phyloP scores from a whole-genome alignment of 2,113 vertebrate species.

The Epinephelus fuscoguttatus region DNA sequence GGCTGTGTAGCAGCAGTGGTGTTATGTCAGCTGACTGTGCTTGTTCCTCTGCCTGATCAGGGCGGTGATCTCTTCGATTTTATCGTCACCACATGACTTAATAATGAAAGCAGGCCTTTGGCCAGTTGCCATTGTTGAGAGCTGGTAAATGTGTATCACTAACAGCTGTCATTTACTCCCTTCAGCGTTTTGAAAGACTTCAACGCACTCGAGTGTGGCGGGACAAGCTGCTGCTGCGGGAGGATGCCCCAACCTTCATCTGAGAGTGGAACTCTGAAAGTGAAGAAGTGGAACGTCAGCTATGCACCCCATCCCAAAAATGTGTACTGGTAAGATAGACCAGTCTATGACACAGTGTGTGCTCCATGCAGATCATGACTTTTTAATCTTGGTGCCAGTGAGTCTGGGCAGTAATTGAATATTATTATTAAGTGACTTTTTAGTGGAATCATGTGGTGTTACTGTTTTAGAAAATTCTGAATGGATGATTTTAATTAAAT shows the following conservation, averaged over 20 bases:
- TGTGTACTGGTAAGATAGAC: constrained; percentile 90
- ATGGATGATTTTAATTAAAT: not conserved
- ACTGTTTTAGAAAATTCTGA: not conserved
- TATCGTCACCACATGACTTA: constrained; percentile 1
- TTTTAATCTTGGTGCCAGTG: not conserved
- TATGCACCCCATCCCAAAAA: constrained; percentile 92
- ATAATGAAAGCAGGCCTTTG: not conserved
- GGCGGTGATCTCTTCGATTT: not conserved
- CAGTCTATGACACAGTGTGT: not conserved
- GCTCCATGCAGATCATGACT: not conserved
- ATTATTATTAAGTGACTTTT: not conserved
- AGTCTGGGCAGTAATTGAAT: constrained; percentile 14
- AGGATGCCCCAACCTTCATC: constrained; percentile 88
- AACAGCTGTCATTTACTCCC: constrained; percentile 37
- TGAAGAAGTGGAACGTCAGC: constrained; percentile 87
- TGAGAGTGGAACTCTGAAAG: constrained; percentile 80
- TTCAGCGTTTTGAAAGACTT: constrained; percentile 95
- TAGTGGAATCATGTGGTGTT: constrained; percentile 1
- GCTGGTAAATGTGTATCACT: constrained; percentile 14
- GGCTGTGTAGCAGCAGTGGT: not conserved
- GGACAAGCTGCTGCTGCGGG: constrained; percentile 79
- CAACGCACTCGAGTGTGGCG: constrained; percentile 90
- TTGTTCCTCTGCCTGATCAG: not conserved
- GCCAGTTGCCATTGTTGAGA: not conserved
- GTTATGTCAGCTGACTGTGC: not conserved